Evolutionary conservation across 2,113 vertebrate genomes (phyloP), one percentile per base, ranked within the genome.

Genomic region (Pseudorasbora parva): DNA sequence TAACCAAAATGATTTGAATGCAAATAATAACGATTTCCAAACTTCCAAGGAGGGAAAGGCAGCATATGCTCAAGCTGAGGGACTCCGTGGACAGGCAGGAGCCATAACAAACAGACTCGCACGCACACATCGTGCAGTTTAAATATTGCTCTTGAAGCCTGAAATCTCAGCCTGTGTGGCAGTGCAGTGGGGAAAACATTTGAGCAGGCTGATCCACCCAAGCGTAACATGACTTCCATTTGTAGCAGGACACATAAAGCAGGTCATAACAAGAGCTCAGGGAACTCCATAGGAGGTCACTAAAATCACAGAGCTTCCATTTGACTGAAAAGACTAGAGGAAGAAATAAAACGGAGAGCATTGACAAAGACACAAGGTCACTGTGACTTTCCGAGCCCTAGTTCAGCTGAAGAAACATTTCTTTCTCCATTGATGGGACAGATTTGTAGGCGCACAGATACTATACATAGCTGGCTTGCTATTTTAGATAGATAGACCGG

Each of bases 241-340:
- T 91, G 91, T 89, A 93, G 91, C 88, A 92, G 88, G 91, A 93
- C 87, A 92, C 91, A 93, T 91, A 91, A 93, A 93, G 91, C 91
- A 89, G 87, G 87, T 78, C 85, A 88, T 89, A 92, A 93, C 88
- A 89, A 88, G 89, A 91, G 88, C 86, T 88, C 68, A 87, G 90
- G 88, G 91, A 91, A 86, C 87, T 88, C 88, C 78, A 49, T 54
- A 81, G 89, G 87, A 87, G 89, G 68, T 86, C 86, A 86, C 89
- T 68, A 80, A 85, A 91, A 89, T 83, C 89, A 69, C 85, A 88
- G 66, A 82, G 84, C 92, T 94, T 92, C 90, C 84, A 91, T 87
- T 54, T 3, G 77, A 84, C 81, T 88, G 59, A 71, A 82, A 83
- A 83, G 84, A 60, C n/a, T 47, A 72, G 72, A 72, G 89, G 90